phyloP scores from a whole-genome alignment of 2,888 invertebrate genomes.

The Macrosoma leucophasiata region DNA sequence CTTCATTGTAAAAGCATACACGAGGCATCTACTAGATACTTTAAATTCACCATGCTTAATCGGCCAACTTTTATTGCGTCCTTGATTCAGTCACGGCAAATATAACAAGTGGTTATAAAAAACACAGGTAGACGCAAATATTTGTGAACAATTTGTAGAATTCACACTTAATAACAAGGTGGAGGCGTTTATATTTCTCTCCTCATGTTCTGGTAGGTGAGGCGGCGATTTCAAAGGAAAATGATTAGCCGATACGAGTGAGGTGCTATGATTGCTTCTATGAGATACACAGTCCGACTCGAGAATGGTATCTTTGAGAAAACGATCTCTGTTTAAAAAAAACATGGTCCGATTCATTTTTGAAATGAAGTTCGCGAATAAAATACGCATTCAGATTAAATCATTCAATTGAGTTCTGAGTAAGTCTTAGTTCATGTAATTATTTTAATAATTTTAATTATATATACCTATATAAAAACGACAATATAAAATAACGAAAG shows the following conservation, averaged over 20 bases:
- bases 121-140: slow-evolving; percentile 72
- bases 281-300: slow-evolving; percentile 41
- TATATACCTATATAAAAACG: too few species aligned
- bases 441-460: too few species aligned
- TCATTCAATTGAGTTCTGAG: too few species aligned
- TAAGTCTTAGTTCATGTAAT: too few species aligned
- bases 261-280: slow-evolving; percentile 59
- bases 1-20: slow-evolving; percentile 29
- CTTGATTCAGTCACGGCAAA: slow-evolving; percentile 62
- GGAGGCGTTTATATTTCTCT: slow-evolving; percentile 46
- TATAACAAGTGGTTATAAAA: slow-evolving; percentile 59
- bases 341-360: too few species aligned
- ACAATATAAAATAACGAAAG: too few species aligned
- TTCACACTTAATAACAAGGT: slow-evolving; percentile 73
- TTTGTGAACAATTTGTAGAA: slow-evolving; percentile 73
- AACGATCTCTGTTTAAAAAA: too few species aligned
- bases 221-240: slow-evolving; percentile 55
- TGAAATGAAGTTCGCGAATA: too few species aligned
- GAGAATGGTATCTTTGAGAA: too few species aligned
- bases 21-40: slow-evolving; percentile 27
- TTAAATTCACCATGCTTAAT: slow-evolving; percentile 55
- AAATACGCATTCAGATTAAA: too few species aligned
- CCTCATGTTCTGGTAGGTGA: slow-evolving; percentile 36
- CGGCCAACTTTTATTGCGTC: slow-evolving; percentile 52
- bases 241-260: slow-evolving; percentile 49